A percentile compares a stretch with the other conserved stretches of the same genome.
These are phyloP conservation scores for Synergus gifuensis DNA, from an alignment of 2,888 invertebrate genomes.

Conservation along the genomic window DNA sequence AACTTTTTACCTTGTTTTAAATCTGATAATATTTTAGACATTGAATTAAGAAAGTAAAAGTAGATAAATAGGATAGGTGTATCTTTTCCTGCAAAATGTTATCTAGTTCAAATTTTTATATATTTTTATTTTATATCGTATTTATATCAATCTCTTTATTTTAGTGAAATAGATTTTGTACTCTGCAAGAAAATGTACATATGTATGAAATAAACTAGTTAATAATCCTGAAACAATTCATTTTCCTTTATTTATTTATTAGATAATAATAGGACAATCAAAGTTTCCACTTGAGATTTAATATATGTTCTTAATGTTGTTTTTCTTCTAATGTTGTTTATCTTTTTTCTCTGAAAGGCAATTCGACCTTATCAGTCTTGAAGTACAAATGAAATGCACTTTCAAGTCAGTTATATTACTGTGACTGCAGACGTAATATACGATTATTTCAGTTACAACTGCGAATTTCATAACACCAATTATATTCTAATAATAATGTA, in stretches of 20 bases:
- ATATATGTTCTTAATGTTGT: not conserved
- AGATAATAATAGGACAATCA: not conserved
- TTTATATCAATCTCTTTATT: not conserved
- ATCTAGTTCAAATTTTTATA: not conserved
- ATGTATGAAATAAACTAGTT: not conserved
- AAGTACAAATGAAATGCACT: no score
- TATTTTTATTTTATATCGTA: not conserved
- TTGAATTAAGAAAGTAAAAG: constrained; percentile 17
- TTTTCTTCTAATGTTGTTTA: no score
- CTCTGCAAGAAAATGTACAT: not conserved
- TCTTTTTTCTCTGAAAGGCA: no score
- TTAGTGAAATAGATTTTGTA: not conserved
- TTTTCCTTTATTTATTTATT: not conserved
- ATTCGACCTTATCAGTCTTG: no score
- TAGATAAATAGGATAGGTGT: not conserved
- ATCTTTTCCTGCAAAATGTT: not conserved
- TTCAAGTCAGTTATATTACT: no score
- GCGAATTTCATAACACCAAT: not conserved
- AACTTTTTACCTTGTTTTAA: not conserved
- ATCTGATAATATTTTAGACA: constrained; percentile 11
- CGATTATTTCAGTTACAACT: no score
- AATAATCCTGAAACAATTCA: not conserved
- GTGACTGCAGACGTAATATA: no score
- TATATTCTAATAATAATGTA: not conserved
- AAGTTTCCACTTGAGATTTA: not conserved